Base-by-base conservation (phyloP, 2,797 vertebrate species). In the Tiaroga cobitis region DNA sequence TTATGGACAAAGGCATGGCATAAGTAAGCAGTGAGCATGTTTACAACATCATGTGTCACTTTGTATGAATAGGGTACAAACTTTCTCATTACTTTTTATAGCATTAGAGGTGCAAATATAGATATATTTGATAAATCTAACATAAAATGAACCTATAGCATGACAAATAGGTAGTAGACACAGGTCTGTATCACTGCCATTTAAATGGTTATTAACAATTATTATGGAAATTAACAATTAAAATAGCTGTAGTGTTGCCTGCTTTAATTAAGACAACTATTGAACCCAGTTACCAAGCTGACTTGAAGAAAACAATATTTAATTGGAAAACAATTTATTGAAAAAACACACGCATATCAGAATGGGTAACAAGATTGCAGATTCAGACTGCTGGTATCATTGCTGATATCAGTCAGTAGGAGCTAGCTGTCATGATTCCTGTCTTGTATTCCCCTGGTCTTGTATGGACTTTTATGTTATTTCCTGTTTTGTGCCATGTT, bases 1-100 rank as follows among this genome's bases (percentile, higher is more conserved):
- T 59, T 77, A 85, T 83, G 83, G 82, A 80, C 54, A 49, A 82
- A 24, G 67, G 67, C 39, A 54, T 56, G 83, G 82, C 15, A 63
- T 76, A 77, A 46, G 79, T 68, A 84, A 82, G 65, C 18, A 67
- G 61, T 51, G 51, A 39, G 59, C 41, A 70, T 63, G 49, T 79
- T 70, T 86, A 49, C 16, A 32, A 76, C 72, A 67, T 73, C 21
- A 51, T 65, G 54, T 49, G 51, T 43, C 32, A 51, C 18, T 76
- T 75, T 67, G 24, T 37, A 75, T 3, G 5, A 65, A 65, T 34
- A 49, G 5, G 19, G 13, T 24, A 73, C 8, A 63, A 46, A 61
- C 29, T 34, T 21, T 78, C 16, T 16, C 37, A 39, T 56, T 59
- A 11, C 29, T 68, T 65, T 43, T 61, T 67, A 49, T 69, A 70